phyloP scores from a whole-genome alignment of 2,888 invertebrate species.

The Heliconius sara region DNA sequence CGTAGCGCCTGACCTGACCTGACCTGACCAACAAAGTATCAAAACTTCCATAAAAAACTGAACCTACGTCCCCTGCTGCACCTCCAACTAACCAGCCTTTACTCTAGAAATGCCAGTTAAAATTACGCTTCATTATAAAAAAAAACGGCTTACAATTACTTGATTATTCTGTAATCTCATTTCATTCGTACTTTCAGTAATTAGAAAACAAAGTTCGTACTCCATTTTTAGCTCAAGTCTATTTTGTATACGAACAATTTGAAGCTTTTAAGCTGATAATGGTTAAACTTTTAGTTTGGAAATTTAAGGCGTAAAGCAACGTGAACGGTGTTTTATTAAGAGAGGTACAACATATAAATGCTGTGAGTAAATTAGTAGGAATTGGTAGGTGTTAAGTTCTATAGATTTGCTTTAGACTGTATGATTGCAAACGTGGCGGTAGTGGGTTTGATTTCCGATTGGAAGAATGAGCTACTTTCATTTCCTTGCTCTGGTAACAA shows the following conservation, averaged over 20 bases:
- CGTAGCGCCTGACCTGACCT: no score
- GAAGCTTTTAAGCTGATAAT: conserved; percentile 43
- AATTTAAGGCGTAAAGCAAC: conserved; percentile 33
- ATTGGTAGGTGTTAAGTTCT: neutral
- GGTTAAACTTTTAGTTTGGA: conserved; percentile 39
- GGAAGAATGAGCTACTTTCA: neutral
- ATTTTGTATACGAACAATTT: conserved; percentile 43
- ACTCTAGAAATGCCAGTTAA: neutral
- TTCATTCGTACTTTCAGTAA: conserved; percentile 19
- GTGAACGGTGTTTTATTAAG: conserved; percentile 20
- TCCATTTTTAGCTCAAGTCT: conserved; percentile 43
- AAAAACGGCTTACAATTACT: conserved; percentile 1
- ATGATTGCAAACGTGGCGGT: neutral
- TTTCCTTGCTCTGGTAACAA: neutral
- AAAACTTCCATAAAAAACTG: no score
- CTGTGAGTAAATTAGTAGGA: neutral
- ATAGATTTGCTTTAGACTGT: neutral
- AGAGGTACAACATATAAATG: conserved; percentile 2
- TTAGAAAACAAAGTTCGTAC: conserved; percentile 37
- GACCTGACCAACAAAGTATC: no score
- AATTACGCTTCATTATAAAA: neutral
- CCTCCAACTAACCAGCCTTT: neutral
- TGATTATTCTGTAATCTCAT: conserved; percentile 20
- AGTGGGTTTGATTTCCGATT: neutral
- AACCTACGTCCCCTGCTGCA: no score